Base-by-base conservation (phyloP, 1,140 invertebrate genomes). In the Gonatopus flavifemur region DNA sequence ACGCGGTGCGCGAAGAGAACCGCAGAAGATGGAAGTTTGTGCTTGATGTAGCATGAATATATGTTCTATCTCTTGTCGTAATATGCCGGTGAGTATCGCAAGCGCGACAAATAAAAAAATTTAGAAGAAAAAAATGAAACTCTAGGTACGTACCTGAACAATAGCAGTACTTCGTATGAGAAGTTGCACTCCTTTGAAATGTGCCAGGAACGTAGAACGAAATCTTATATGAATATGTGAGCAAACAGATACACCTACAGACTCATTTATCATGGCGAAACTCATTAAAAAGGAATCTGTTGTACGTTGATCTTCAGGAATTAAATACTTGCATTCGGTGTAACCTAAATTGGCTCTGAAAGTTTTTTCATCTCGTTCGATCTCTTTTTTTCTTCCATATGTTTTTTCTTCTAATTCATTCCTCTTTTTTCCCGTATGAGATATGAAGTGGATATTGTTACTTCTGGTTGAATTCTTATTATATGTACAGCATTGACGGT, bases 231-330 rank as follows among this genome's bases (percentile, higher is more conserved):
- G 25, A 20, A 15, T 21, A 10, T 8, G 32, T 19, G 22, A 25
- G 35, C 13, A 16, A 22, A 53, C 55, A 66, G 65, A 61, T 57
- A 62, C 64, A 59, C 69, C 71, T 68, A 67, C 62, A 62, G 54
- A 57, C 57, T 72, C 72, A 70, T 75, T 74, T 72, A 76, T 76
- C 74, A 73, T 72, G 69, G 58, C 55, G 52, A 64, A 71, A 65
- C 69, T 73, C 72, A 76, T 75, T 76, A 76, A 71, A 67, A 62
- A 64, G 60, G 67, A 74, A 74, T 74, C 67, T 68, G 67, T 69
- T 67, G 68, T 70, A 64, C 67, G 57, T 65, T 70, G 70, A 73
- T 74, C 69, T 72, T 59, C 52, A 65, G 54, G 69, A 67, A 75
- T 75, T 73, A 74, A n/a, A n/a, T n/a, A n/a, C n/a, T n/a, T n/a